phyloP scores from a whole-genome alignment of 92 coral and sea anemone species.

The Siderastrea radians region DNA sequence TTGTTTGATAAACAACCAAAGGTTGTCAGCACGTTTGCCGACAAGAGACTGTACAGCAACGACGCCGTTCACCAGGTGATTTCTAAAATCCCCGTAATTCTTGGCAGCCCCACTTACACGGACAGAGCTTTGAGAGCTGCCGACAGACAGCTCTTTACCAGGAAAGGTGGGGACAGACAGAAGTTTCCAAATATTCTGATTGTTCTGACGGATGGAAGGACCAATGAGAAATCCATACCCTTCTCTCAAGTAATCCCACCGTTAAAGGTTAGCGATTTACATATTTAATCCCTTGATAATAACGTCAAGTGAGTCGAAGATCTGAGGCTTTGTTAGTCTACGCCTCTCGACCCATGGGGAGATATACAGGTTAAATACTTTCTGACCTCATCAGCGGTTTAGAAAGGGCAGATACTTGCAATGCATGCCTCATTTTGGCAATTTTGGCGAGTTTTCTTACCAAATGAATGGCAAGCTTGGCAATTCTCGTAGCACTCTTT shows the following conservation, averaged over 20 bases:
- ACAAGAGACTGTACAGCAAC: background rate
- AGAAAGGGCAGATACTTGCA: too few species aligned
- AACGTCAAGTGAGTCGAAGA: too few species aligned
- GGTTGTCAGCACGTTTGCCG: background rate
- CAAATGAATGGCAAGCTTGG: too few species aligned
- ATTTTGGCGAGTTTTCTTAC: too few species aligned
- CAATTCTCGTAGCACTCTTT: too few species aligned
- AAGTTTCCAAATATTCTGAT: slow-evolving; percentile 5
- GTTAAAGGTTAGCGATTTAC: slow-evolving; percentile 14
- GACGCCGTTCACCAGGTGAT: background rate
- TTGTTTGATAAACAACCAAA: background rate
- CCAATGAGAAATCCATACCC: background rate
- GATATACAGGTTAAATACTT: too few species aligned
- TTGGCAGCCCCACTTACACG: background rate
- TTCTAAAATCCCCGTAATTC: background rate
- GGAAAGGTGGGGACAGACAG: slow-evolving; percentile 28
- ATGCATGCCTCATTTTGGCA: too few species aligned
- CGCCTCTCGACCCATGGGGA: too few species aligned
- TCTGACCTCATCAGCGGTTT: too few species aligned
- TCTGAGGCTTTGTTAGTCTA: too few species aligned
- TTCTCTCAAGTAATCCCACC: background rate
- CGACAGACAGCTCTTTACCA: background rate
- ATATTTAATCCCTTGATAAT: too few species aligned
- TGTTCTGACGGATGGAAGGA: slow-evolving; percentile 26
- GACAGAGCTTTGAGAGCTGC: slow-evolving; percentile 12